phyloP scores from a whole-genome alignment of 1,140 invertebrate species.

The Megathymus violae region DNA sequence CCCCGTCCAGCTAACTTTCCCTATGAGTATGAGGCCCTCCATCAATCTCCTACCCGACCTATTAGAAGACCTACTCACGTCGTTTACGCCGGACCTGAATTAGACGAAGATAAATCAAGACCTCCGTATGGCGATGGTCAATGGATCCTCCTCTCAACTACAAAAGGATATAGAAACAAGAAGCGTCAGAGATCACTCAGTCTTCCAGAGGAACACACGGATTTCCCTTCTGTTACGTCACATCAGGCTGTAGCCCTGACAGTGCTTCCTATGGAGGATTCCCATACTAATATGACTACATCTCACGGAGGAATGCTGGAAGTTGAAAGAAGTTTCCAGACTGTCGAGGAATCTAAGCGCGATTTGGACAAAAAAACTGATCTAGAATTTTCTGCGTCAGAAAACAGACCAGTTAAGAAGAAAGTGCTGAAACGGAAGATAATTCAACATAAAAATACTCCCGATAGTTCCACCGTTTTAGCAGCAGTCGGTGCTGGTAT shows the following conservation, averaged over 20 bases:
- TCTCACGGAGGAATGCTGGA: slow-evolving; percentile 90
- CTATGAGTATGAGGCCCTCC: slow-evolving; percentile 72
- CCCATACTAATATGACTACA: slow-evolving; percentile 87
- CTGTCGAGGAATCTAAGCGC: slow-evolving; percentile 86
- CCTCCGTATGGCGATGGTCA: slow-evolving; percentile 88
- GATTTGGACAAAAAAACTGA: slow-evolving; percentile 74
- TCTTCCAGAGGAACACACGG: slow-evolving; percentile 47
- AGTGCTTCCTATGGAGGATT: slow-evolving; percentile 87
- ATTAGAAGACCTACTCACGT: slow-evolving; percentile 77
- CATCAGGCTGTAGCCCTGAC: slow-evolving; percentile 87
- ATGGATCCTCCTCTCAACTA: slow-evolving; percentile 90
- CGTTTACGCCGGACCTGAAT: slow-evolving; percentile 68
- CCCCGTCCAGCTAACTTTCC: slow-evolving; percentile 87
- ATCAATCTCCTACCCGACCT: slow-evolving; percentile 61
- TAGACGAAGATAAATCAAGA: slow-evolving; percentile 76
- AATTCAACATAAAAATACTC: slow-evolving; percentile 52
- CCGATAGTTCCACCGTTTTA: slow-evolving; percentile 85
- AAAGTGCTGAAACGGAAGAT: slow-evolving; percentile 72
- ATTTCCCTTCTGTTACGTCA: slow-evolving; percentile 65
- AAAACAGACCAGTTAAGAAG: slow-evolving; percentile 58
- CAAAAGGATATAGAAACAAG: slow-evolving; percentile 87
- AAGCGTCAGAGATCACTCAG: slow-evolving; percentile 79
- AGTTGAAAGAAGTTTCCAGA: slow-evolving; percentile 88
- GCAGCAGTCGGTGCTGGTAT: slow-evolving; percentile 90
- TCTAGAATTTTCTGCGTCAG: slow-evolving; percentile 51